Conservation (phyloP, 2,888 invertebrate genomes). For the Chymomyza caudatula region DNA sequence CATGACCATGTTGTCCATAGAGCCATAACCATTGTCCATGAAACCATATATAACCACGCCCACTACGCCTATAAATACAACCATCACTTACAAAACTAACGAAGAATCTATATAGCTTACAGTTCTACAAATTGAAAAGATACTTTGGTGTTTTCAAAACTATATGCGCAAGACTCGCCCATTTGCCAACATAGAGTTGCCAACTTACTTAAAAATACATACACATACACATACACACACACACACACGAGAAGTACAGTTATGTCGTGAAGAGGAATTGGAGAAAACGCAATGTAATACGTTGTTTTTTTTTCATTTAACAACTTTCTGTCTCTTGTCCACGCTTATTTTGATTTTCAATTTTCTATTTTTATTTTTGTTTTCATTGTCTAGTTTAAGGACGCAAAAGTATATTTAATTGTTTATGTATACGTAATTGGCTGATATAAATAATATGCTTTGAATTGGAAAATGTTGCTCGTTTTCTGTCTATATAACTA, state of each 20-base stretch:
- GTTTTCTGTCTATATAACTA: constrained; percentile 30
- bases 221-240: not conserved
- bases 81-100: not conserved
- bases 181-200: not conserved
- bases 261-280: not conserved
- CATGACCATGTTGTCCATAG: not conserved
- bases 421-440: constrained; percentile 31
- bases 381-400: not conserved
- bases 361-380: not conserved
- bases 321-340: not conserved
- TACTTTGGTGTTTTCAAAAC: not conserved
- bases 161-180: not conserved
- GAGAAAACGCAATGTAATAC: not conserved
- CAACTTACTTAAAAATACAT: not conserved
- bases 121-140: not conserved
- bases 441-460: constrained; percentile 9
- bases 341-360: not conserved
- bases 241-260: not conserved
- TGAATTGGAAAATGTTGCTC: not conserved
- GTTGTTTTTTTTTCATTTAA: not conserved
- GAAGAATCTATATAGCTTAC: not conserved
- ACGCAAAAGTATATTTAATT: constrained; percentile 19
- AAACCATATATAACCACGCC: not conserved
- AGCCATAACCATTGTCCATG: not conserved
- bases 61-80: not conserved